Base-by-base conservation (phyloP, 2,888 invertebrate genomes). In the Kryphioiulus occultus region DNA sequence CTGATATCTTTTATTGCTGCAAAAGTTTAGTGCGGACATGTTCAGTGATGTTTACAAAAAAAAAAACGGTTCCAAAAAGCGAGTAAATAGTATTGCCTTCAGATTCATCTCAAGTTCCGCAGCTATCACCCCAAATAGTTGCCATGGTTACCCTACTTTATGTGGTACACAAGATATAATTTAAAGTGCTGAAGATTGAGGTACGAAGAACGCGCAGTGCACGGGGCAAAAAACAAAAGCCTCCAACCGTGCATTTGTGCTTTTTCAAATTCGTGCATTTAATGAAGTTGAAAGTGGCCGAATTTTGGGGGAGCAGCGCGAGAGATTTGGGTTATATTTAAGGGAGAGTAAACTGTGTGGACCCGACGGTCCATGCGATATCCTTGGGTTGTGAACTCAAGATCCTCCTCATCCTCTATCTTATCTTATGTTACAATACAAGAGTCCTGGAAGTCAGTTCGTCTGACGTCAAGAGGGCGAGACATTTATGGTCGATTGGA, bases 151-250 rank as follows among this genome's bases (percentile, higher is more conserved):
- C 59, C 5, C 1, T 59, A n/a, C n/a, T 59, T 59, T 59, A 59
- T 59, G 59, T 59, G n/a, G 59, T 22, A 19, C 5, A 59, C 19
- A n/a, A 59, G 59, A 59, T 59, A 59, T n/a, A n/a, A 59, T 59
- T 59, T 59, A 59, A 59, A 59, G 59, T 59, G 59, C 15, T n/a
- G 59, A 59, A 59, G 19, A 59, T 59, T 59, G 59, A 59, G 59
- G 59, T 59, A 22, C 59, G n/a, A 59, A 59, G 19, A 59, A n/a
- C n/a, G 5, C 1, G 59, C n/a, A n/a, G 59, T 59, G n/a, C 59
- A 59, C n/a, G 59, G 59, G 59, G 59, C n/a, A 19, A 59, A 59
- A 59, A 59, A 59, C 19, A 59, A 59, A 59, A n/a, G n/a, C 59
- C 19, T n/a, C n/a, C 59, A 59, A 19, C 19, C 2, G 59, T 59